Conservation (phyloP, 2,888 invertebrate species). For the Thysanoteuthis rhombus region DNA sequence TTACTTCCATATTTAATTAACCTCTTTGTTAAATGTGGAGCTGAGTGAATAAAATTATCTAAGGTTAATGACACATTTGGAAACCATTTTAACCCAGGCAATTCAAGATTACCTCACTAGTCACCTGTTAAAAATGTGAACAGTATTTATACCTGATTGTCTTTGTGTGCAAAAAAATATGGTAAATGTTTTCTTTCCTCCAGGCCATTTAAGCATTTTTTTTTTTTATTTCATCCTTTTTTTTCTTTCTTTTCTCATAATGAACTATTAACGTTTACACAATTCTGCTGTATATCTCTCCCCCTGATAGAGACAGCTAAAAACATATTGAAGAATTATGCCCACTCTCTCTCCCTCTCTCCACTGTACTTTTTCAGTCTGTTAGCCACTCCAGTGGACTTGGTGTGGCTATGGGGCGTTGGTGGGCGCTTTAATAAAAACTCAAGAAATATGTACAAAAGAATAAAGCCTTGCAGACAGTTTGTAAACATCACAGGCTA, state of each 20-base stretch:
- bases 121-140: not conserved
- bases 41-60: not conserved
- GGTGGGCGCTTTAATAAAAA: not conserved
- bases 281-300: not conserved
- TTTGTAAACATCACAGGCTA: not conserved
- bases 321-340: not conserved
- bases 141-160: not conserved
- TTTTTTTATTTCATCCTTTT: not conserved
- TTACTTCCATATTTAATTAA: not conserved
- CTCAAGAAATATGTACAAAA: conserved; percentile 12
- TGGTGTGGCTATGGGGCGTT: not conserved
- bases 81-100: not conserved
- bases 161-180: not conserved
- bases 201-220: not conserved
- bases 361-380: not conserved
- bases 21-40: not conserved
- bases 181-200: not conserved
- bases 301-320: not conserved
- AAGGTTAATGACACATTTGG: not conserved
- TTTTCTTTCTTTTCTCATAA: not conserved
- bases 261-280: not conserved
- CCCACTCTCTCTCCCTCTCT: not conserved
- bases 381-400: not conserved
- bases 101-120: not conserved
- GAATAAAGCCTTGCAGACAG: not conserved